These are phyloP conservation scores for Scopus umbretta DNA, from an alignment of 2,113 vertebrate species.

Conservation along the genomic window DNA sequence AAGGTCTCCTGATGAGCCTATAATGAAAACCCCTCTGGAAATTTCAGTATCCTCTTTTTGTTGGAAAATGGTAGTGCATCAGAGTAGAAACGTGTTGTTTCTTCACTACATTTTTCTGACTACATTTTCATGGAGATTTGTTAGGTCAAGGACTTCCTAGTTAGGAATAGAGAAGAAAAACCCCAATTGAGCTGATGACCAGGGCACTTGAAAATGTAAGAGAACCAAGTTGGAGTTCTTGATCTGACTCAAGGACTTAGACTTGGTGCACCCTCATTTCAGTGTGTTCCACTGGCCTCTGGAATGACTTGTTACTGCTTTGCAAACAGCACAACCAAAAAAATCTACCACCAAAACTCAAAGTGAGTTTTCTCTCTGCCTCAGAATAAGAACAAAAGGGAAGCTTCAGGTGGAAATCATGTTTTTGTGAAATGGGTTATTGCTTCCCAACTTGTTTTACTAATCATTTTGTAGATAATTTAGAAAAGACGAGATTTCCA, in stretches of 20 bases:
- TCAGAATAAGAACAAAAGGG: not conserved
- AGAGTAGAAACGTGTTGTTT: not conserved
- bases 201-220: not conserved
- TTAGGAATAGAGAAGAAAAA: not conserved
- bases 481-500: not conserved
- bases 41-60: not conserved
- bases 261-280: not conserved
- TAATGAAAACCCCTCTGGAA: not conserved
- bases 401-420: not conserved
- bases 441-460: not conserved
- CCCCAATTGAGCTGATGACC: not conserved
- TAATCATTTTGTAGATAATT: not conserved
- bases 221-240: not conserved
- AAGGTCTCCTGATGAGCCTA: not conserved
- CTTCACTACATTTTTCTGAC: not conserved
- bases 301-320: not conserved
- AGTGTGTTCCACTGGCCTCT: not conserved
- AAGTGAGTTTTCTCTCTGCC: not conserved
- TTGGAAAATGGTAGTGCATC: not conserved
- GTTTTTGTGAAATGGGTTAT: not conserved
- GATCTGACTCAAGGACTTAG: not conserved
- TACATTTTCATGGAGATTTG: not conserved
- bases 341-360: not conserved
- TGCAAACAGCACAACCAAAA: not conserved
- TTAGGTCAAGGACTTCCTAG: rapidly evolving